Evolutionary conservation across 1,140 invertebrate genomes (phyloP), one percentile per base, ranked within the genome.

Genomic region (Zaprionus inermis): DNA sequence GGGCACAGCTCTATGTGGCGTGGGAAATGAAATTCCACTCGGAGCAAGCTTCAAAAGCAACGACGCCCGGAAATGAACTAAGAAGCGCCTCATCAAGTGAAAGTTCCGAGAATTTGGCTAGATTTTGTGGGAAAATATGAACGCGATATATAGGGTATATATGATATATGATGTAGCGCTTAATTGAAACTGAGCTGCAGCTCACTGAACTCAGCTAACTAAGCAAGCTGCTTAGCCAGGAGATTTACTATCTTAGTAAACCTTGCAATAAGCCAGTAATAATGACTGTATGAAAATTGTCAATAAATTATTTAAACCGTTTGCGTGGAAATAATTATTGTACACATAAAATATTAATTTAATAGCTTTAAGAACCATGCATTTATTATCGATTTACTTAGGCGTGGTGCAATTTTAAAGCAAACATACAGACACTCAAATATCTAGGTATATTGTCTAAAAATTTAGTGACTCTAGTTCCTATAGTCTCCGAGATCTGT

Each of bases 21-120:
- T 49, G 44, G 44, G 44, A 49, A 49, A 49, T 20, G 44, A 20
- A 49, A 49, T 49, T 49, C 44, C 20, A 20, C 18, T 20, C 11
- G 12, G 44, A 20, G 11, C 20, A 11, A 5, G 18, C 44, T 20
- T 49, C 44, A 20, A 49, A 49, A 20, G 44, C 6, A 49, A 20
- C 11, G 10, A 12, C 0, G 36, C 12, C 36, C 36, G 36, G 38
- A 49, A 49, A 49, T 5, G 18, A 12, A 49, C 9, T 38, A 38
- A 38, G 36, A 38, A 38, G 36, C 36, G 36, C 4, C 7, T 1
- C 10, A 20, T 22, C 11, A 49, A 20, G 18, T 20, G 1, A 49
- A 49, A 18, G 38, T 41, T 10, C 38, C 16, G 2, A 16, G 38
- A 41, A 49, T 49, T 49, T 0, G 12, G 10, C 18, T 49, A 20